Percentiles rank a stretch among this genome's conserved stretches.
These are phyloP conservation scores for Oryzias curvinotus DNA, from an alignment of 2,113 vertebrate genomes.

Conservation along the genomic window DNA sequence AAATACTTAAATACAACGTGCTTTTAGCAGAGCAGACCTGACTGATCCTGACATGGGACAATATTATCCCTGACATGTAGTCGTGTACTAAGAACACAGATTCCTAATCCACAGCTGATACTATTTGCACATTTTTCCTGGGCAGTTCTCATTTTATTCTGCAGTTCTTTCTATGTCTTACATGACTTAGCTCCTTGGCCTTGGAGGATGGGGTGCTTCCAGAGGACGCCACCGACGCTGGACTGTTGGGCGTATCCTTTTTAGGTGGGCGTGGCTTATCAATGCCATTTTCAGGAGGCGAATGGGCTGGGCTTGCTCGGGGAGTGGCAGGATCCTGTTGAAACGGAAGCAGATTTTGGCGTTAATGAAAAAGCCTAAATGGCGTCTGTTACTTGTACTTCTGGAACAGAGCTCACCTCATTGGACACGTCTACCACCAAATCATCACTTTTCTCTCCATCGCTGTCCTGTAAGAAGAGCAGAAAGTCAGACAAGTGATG, in stretches of 20 bases:
- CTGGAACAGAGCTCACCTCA: conserved; percentile 79
- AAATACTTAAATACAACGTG: conserved; percentile 77
- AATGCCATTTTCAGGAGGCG: conserved; percentile 95
- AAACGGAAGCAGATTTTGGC: neutral
- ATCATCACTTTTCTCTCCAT: conserved; percentile 97
- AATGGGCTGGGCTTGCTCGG: conserved; percentile 92
- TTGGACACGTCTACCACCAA: conserved; percentile 96
- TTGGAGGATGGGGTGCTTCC: conserved; percentile 98
- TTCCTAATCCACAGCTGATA: conserved; percentile 72
- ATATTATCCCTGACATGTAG: conserved; percentile 78
- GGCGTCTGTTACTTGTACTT: too few relatives aligned
- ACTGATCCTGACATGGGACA: conserved; percentile 75
- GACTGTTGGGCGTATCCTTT: conserved; percentile 97
- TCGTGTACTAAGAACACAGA: conserved; percentile 76
- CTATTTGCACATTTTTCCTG: conserved; percentile 60
- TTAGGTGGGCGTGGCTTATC: conserved; percentile 94
- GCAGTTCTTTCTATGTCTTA: conserved; percentile 74
- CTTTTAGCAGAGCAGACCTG: conserved; percentile 74
- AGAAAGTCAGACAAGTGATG: neutral
- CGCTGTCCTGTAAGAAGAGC: conserved; percentile 85
- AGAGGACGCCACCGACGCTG: conserved; percentile 95
- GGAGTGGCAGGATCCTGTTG: conserved; percentile 93
- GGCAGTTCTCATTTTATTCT: conserved; percentile 53
- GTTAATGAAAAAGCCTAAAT: neutral
- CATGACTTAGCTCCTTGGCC: conserved; percentile 99